Evolutionary conservation across 1,140 invertebrate genomes (phyloP).

Genomic region (Drosophila persimilis): DNA sequence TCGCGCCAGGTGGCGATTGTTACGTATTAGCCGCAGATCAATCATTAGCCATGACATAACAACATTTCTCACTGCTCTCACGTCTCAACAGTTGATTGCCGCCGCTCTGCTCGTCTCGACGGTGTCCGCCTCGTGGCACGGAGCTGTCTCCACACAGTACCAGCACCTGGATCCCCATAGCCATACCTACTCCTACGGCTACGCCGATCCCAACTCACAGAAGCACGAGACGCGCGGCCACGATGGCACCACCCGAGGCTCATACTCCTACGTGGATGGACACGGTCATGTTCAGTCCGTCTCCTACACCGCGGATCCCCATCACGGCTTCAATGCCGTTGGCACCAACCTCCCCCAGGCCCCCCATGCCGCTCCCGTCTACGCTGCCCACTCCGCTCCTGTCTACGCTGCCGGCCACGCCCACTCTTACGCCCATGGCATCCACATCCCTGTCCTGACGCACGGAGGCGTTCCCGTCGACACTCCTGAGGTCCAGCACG

Average conservation of each 20-base stretch:
- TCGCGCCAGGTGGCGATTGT: slow-evolving; percentile 13
- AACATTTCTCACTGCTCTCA: neutral
- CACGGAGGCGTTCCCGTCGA: slow-evolving; percentile 83
- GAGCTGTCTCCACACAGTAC: slow-evolving; percentile 83
- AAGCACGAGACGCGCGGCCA: slow-evolving; percentile 87
- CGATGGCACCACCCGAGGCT: slow-evolving; percentile 87
- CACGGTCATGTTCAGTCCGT: slow-evolving; percentile 87
- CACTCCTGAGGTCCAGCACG: slow-evolving; percentile 86
- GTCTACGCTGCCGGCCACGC: slow-evolving; percentile 66
- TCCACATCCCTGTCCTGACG: slow-evolving; percentile 74
- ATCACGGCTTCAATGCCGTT: slow-evolving; percentile 87
- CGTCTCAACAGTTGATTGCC: slow-evolving; percentile 62
- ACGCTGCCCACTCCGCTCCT: slow-evolving; percentile 49
- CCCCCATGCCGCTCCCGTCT: slow-evolving; percentile 60
- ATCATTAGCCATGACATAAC: neutral
- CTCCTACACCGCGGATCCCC: slow-evolving; percentile 87
- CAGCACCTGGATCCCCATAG: slow-evolving; percentile 86
- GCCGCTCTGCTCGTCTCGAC: slow-evolving; percentile 74
- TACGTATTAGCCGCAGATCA: slow-evolving; percentile 14
- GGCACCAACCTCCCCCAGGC: slow-evolving; percentile 87
- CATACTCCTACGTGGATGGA: slow-evolving; percentile 89
- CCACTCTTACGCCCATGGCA: slow-evolving; percentile 46
- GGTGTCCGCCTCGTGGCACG: slow-evolving; percentile 75
- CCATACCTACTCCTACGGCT: slow-evolving; percentile 87
- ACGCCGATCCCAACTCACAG: slow-evolving; percentile 86